A percentile compares a stretch with the other conserved stretches of the same genome.
These are phyloP conservation scores for Philereme transversata DNA, from an alignment of 2,888 invertebrate genomes.

Conservation along the genomic window DNA sequence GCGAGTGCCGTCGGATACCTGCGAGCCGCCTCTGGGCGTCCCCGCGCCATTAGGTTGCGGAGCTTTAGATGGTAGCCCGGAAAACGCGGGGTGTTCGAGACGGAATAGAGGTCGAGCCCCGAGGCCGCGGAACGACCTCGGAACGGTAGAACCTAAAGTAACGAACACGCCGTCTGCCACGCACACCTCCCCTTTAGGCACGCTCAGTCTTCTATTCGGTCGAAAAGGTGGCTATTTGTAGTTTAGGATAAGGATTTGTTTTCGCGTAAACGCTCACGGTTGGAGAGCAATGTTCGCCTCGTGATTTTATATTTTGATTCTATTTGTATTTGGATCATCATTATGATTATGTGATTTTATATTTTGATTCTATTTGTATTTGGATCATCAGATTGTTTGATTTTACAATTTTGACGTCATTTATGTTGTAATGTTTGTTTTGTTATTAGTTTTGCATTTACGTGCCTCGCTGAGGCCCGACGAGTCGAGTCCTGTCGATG, in stretches of 20 bases:
- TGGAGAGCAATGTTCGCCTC: constrained; percentile 26
- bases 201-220: constrained; percentile 91
- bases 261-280: constrained; percentile 14
- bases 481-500: constrained; percentile 32
- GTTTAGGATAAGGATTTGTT: constrained; percentile 20
- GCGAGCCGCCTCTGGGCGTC: constrained; percentile 78
- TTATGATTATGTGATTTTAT: constrained; percentile 26
- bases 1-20: constrained; percentile 53
- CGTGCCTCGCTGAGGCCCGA: constrained; percentile 42
- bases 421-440: constrained; percentile 56
- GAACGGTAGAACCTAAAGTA: constrained; percentile 50
- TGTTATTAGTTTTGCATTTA: constrained; percentile 71
- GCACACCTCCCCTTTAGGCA: constrained; percentile 85
- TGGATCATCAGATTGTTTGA: constrained; percentile 33
- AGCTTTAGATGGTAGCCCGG: constrained; percentile 65
- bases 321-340: constrained; percentile 21
- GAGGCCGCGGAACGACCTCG: constrained; percentile 62
- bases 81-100: constrained; percentile 22
- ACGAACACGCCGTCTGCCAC: constrained; percentile 44
- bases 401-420: constrained; percentile 42
- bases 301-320: constrained; percentile 39
- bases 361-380: constrained; percentile 35
- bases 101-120: constrained; percentile 72
- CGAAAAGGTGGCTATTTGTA: constrained; percentile 92
- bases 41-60: constrained; percentile 85